phyloP scores from a whole-genome alignment of 1,140 invertebrate species.

The Brachionus plicatilis region DNA sequence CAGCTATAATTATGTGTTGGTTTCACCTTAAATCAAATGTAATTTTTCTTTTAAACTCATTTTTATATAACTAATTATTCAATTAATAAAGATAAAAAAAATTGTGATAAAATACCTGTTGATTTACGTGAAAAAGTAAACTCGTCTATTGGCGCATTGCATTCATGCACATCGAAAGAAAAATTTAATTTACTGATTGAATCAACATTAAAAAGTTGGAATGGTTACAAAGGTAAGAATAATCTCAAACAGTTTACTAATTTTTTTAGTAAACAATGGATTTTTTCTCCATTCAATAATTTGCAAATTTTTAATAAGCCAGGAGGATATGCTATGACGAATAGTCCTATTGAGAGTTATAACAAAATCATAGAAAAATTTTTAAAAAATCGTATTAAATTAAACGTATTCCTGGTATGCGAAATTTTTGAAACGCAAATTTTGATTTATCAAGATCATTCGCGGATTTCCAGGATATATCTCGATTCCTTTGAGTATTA shows the following conservation, averaged over 20 bases:
- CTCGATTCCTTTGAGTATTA: not conserved
- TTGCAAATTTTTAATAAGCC: not conserved
- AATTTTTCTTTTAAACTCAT: not conserved
- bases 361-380: not conserved
- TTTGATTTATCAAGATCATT: not conserved
- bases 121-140: not conserved
- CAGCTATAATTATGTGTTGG: not conserved
- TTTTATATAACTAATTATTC: not conserved
- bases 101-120: not conserved
- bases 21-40: not conserved
- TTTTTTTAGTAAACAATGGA: slow-evolving; percentile 4
- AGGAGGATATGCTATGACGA: not conserved
- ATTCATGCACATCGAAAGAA: not conserved
- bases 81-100: not conserved
- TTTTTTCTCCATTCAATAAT: not conserved
- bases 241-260: not conserved
- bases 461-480: not conserved
- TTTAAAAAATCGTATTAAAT: not conserved
- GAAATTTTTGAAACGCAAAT: not conserved
- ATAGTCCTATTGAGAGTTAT: not conserved
- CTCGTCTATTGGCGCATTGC: not conserved
- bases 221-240: not conserved
- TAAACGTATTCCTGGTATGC: not conserved
- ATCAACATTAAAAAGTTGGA: not conserved
- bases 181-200: not conserved